A percentile compares a stretch with the other conserved stretches of the same genome.
Evolutionary conservation across 2,113 vertebrate genomes (phyloP).

Genomic region (Ctenomys sociabilis): DNA sequence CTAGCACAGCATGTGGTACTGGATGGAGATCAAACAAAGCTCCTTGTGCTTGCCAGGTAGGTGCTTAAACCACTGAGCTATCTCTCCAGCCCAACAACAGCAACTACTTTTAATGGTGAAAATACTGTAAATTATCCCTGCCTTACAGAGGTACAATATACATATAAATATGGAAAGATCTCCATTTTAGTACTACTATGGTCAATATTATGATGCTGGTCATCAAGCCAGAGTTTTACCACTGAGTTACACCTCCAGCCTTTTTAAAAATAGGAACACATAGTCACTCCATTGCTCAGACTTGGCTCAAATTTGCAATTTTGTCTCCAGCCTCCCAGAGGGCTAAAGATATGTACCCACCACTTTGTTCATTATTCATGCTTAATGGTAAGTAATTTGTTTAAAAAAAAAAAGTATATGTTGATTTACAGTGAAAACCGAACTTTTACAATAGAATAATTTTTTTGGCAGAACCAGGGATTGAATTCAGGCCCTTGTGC

Average conservation of each 20-base stretch:
- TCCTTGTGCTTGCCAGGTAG: too few species aligned
- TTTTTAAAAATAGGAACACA: neutral
- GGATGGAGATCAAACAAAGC: too few species aligned
- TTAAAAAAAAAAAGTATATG: neutral
- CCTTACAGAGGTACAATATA: neutral
- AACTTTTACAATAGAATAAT: neutral
- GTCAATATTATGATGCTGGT: neutral
- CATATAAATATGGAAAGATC: neutral
- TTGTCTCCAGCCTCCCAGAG: neutral
- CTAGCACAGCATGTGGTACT: too few species aligned
- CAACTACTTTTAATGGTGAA: neutral
- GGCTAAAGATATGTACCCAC: neutral
- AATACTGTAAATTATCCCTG: neutral
- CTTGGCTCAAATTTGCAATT: neutral
- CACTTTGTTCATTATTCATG: neutral
- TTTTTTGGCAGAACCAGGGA: too few species aligned
- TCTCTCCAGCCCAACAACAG: too few species aligned
- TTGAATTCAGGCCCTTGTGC: too few species aligned
- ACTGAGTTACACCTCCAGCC: neutral
- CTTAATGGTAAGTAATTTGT: neutral
- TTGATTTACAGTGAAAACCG: neutral
- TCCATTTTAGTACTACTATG: neutral
- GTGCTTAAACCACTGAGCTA: too few species aligned
- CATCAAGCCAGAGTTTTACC: neutral
- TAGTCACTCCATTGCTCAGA: neutral